phyloP scores from a whole-genome alignment of 2,888 invertebrate genomes.

The Sycophila texana region DNA sequence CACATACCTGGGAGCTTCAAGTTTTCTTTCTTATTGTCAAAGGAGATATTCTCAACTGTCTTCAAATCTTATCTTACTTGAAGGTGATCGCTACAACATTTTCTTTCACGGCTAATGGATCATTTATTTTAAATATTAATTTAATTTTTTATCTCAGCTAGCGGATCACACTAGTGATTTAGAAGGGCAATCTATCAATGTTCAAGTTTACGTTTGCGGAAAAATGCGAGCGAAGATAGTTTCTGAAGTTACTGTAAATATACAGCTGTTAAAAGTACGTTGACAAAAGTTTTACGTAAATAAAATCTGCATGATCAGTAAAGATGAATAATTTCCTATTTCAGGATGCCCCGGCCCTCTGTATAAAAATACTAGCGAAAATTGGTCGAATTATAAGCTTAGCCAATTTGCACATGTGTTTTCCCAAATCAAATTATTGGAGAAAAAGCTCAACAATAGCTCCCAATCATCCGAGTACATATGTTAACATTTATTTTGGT shows the following conservation, averaged over 20 bases:
- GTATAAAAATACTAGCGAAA: conserved; percentile 83
- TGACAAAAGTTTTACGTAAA: background rate
- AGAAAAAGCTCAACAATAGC: conserved; percentile 74
- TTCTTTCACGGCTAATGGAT: too few relatives aligned
- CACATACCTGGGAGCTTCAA: conserved; percentile 86
- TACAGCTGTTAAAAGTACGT: conserved; percentile 84
- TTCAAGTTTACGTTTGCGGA: conserved; percentile 87
- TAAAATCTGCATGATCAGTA: background rate
- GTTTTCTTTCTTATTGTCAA: conserved; percentile 80
- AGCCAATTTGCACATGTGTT: conserved; percentile 89
- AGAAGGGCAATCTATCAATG: conserved; percentile 80
- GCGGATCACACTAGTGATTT: conserved; percentile 80
- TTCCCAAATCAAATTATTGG: conserved; percentile 85
- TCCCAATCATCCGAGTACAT: conserved; percentile 78
- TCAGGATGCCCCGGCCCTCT: conserved; percentile 84
- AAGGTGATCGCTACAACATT: conserved; percentile 66
- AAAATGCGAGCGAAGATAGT: conserved; percentile 88
- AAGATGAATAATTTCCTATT: background rate
- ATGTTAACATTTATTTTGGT: conserved; percentile 87
- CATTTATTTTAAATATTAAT: background rate
- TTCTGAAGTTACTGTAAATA: conserved; percentile 86
- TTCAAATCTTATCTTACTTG: conserved; percentile 71
- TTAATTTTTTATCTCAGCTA: conserved; percentile 72
- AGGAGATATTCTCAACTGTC: conserved; percentile 71
- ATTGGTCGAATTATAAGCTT: conserved; percentile 87